Evolutionary conservation across 2,888 invertebrate genomes (phyloP).

Genomic region (Cheiracanthium punctorium): DNA sequence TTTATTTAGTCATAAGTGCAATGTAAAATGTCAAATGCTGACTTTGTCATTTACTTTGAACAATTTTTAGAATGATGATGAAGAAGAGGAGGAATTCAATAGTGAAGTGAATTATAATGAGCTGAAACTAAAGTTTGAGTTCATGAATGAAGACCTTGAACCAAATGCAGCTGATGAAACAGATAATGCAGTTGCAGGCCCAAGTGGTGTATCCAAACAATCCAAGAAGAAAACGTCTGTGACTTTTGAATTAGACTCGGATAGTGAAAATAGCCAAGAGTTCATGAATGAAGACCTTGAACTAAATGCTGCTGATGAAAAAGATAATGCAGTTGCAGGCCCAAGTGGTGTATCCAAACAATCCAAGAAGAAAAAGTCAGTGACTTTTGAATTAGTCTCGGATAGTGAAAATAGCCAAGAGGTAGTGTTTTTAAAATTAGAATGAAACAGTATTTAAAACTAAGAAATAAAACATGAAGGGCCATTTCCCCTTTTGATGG

Average conservation of each 20-base stretch:
- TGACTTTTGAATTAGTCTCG: background rate
- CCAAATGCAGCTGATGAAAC: background rate
- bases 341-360: too few species aligned
- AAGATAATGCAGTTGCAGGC: too few species aligned
- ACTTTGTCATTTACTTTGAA: too few species aligned
- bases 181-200: background rate
- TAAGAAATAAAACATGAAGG: too few species aligned
- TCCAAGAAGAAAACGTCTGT: constrained; percentile 72
- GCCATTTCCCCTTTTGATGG: too few species aligned
- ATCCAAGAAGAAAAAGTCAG: constrained; percentile 10
- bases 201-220: background rate
- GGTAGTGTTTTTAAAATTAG: too few species aligned
- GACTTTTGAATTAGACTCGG: background rate
- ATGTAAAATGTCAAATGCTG: too few species aligned
- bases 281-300: constrained; percentile 13
- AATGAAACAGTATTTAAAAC: too few species aligned
- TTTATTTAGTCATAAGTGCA: too few species aligned
- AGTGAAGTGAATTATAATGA: constrained; percentile 75
- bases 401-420: background rate
- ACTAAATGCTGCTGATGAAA: background rate
- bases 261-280: background rate
- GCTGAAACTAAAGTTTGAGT: constrained; percentile 76
- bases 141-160: constrained; percentile 75
- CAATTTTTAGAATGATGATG: background rate
- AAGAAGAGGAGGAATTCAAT: constrained; percentile 69